These are phyloP conservation scores for Drosophila basisetae DNA, from an alignment of 2,888 invertebrate species.

Conservation along the genomic window DNA sequence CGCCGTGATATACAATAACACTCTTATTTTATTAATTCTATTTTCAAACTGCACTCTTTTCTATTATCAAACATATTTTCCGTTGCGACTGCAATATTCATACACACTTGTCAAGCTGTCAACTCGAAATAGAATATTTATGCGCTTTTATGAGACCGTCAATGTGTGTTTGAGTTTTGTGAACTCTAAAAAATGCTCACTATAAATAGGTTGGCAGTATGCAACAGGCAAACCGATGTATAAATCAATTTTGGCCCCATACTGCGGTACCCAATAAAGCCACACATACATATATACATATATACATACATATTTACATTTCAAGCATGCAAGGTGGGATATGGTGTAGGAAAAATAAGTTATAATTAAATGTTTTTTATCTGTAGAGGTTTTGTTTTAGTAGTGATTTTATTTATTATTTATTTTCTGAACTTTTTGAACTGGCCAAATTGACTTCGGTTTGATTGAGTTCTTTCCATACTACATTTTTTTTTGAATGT, in stretches of 20 bases:
- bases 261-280: slow-evolving; percentile 56
- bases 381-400: not conserved
- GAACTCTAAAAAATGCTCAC: slow-evolving; percentile 47
- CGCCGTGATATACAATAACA: not conserved
- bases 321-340: slow-evolving; percentile 18
- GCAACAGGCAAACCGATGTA: slow-evolving; percentile 40
- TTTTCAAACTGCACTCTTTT: not conserved
- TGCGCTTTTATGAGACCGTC: slow-evolving; percentile 57
- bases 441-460: not conserved
- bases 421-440: not conserved
- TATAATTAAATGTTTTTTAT: not conserved
- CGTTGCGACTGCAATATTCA: slow-evolving; percentile 57
- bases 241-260: slow-evolving; percentile 73
- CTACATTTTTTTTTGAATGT: not conserved
- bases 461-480: not conserved
- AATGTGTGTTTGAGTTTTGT: slow-evolving; percentile 47
- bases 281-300: not conserved
- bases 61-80: slow-evolving; percentile 28
- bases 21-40: not conserved
- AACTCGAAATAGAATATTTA: slow-evolving; percentile 74
- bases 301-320: not conserved
- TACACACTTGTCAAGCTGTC: slow-evolving; percentile 75
- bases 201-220: slow-evolving; percentile 38
- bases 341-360: not conserved
- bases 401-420: not conserved